A percentile compares a stretch with the other conserved stretches of the same genome.
Evolutionary conservation across 2,797 vertebrate genomes (phyloP).

Genomic region (Brachyalestes nurse): DNA sequence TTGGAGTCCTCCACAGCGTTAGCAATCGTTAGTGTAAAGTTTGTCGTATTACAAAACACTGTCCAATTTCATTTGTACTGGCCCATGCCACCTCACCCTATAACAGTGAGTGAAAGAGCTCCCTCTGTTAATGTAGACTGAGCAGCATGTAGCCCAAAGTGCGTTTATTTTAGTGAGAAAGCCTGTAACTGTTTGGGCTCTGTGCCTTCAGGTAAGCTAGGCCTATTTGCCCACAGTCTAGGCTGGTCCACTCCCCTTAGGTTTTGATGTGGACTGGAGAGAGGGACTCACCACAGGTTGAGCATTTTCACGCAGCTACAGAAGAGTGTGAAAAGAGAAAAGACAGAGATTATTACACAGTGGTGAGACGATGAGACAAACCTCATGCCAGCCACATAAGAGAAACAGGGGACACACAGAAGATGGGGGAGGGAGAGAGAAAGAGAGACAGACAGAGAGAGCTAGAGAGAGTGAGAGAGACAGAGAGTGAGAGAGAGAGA

Average conservation of each 20-base stretch:
- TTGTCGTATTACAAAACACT: neutral
- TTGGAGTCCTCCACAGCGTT: slow-evolving; percentile 2
- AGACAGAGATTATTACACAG: slow-evolving; percentile 95
- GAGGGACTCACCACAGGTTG: slow-evolving; percentile 99
- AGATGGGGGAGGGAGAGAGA: slow-evolving; percentile 19
- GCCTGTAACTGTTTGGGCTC: slow-evolving; percentile 48
- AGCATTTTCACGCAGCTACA: slow-evolving; percentile 99
- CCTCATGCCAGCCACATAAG: slow-evolving; percentile 84
- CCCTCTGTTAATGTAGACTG: slow-evolving; percentile 33
- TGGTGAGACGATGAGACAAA: slow-evolving; percentile 82
- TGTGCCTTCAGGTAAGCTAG: slow-evolving; percentile 23
- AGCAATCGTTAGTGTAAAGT: neutral
- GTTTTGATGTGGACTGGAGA: slow-evolving; percentile 89
- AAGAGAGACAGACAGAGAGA: neutral
- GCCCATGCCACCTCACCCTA: slow-evolving; percentile 17
- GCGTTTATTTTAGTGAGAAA: slow-evolving; percentile 23
- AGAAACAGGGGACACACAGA: slow-evolving; percentile 62
- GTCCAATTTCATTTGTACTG: slow-evolving; percentile 4
- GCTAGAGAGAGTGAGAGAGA: slow-evolving; percentile 53
- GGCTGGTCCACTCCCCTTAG: slow-evolving; percentile 88
- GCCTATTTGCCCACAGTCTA: slow-evolving; percentile 76
- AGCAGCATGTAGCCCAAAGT: neutral
- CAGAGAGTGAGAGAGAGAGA: slow-evolving; percentile 49
- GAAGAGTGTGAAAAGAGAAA: slow-evolving; percentile 92
- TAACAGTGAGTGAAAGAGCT: slow-evolving; percentile 23